These are phyloP conservation scores for Cygnus atratus DNA, from an alignment of 2,113 vertebrate genomes.

Conservation along the genomic window DNA sequence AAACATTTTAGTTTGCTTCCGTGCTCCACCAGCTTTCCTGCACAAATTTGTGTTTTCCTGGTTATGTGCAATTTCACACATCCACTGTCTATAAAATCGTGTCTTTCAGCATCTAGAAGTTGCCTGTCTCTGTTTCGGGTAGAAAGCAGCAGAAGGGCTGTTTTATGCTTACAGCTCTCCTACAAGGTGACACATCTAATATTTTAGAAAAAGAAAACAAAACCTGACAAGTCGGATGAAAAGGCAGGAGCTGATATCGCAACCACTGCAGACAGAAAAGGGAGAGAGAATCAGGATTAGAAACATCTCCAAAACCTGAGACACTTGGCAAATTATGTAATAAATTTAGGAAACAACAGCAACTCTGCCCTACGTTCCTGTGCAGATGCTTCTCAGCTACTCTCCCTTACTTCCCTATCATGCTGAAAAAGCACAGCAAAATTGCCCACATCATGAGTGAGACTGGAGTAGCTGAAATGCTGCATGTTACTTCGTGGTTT, in stretches of 20 bases:
- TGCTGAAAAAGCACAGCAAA: neutral
- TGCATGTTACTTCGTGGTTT: neutral
- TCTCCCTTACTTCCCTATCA: neutral
- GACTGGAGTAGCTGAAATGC: neutral
- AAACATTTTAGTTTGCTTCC: neutral
- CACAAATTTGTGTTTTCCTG: neutral
- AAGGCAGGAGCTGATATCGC: neutral
- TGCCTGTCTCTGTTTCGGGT: neutral
- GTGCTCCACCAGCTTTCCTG: neutral
- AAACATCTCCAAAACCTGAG: neutral
- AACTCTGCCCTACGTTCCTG: neutral
- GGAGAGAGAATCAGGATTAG: neutral
- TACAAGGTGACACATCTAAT: neutral
- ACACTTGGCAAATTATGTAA: neutral
- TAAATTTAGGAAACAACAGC: neutral
- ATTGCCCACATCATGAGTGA: neutral
- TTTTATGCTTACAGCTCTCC: neutral
- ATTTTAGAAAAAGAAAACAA: neutral
- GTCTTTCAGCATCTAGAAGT: constrained; percentile 1
- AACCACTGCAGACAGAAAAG: neutral
- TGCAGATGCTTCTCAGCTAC: neutral
- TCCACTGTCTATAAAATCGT: neutral
- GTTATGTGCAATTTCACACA: neutral
- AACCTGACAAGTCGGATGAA: neutral
- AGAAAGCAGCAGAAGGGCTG: neutral